Evolutionary conservation across 2,888 invertebrate genomes (phyloP).

Genomic region (Conus canariensis): DNA sequence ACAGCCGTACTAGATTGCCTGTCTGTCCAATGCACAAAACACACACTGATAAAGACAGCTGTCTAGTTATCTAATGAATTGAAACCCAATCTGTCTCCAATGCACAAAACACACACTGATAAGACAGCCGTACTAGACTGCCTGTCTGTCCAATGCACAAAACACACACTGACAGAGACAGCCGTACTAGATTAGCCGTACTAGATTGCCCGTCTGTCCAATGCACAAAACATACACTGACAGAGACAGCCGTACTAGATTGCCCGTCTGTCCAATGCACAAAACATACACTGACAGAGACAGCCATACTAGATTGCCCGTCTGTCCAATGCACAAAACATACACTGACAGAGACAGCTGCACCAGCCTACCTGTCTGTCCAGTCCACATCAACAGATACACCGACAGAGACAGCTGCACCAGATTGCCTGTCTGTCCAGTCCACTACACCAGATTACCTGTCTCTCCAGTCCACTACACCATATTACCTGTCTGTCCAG

Average conservation of each 20-base stretch:
- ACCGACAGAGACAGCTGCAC: background rate
- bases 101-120: background rate
- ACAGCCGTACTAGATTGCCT: slow-evolving; percentile 82
- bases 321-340: background rate
- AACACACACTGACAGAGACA: background rate
- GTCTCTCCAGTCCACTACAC: slow-evolving; percentile 86
- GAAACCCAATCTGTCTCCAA: too few relatives aligned
- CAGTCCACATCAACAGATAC: background rate
- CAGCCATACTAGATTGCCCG: background rate
- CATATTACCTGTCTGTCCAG: slow-evolving; percentile 83
- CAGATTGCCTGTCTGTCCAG: slow-evolving; percentile 79
- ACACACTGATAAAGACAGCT: too few relatives aligned
- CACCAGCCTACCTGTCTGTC: slow-evolving; percentile 83
- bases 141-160: slow-evolving; percentile 78
- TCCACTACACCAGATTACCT: slow-evolving; percentile 89
- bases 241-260: slow-evolving; percentile 89
- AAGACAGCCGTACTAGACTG: slow-evolving; percentile 88
- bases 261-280: slow-evolving; percentile 80
- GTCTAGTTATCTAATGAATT: too few relatives aligned
- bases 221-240: background rate
- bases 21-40: too few relatives aligned
- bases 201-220: background rate
- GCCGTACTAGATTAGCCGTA: background rate
- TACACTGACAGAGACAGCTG: slow-evolving; percentile 83
- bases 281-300: background rate